A percentile compares a stretch with the other conserved stretches of the same genome.
phyloP scores from a whole-genome alignment of 2,888 invertebrate species.

The Dichetophora obliterata region DNA sequence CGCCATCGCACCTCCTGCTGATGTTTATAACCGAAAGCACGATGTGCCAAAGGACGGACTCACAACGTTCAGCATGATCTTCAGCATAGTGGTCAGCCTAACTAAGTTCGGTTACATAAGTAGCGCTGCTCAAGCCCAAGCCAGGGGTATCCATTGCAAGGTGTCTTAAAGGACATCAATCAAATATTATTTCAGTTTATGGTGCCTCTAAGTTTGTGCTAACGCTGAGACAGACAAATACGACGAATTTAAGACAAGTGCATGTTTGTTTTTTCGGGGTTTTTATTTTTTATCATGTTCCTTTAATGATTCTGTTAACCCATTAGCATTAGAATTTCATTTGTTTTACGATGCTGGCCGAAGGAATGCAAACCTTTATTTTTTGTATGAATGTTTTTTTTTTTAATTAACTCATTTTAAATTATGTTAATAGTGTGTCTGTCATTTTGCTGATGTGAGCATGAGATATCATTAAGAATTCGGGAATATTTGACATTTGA shows the following conservation, averaged over 20 bases:
- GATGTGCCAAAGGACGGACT: background rate
- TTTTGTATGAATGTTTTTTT: background rate
- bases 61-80: constrained; percentile 8
- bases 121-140: background rate
- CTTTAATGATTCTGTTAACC: constrained; percentile 21
- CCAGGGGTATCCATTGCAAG: constrained; percentile 28
- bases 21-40: constrained; percentile 49
- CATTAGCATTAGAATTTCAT: constrained; percentile 42
- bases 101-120: constrained; percentile 14
- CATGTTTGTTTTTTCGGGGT: background rate
- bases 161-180: constrained; percentile 59
- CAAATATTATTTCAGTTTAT: constrained; percentile 47
- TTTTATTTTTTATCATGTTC: constrained; percentile 3
- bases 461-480: constrained; percentile 32
- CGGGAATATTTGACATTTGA: background rate
- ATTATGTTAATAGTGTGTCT: constrained; percentile 35
- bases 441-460: constrained; percentile 14
- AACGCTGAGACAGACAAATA: background rate
- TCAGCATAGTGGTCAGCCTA: constrained; percentile 7
- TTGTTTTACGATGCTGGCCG: constrained; percentile 33
- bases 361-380: constrained; percentile 8
- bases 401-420: constrained; percentile 38
- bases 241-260: constrained; percentile 27
- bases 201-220: background rate
- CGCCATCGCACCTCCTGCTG: constrained; percentile 67